A percentile compares a stretch with the other conserved stretches of the same genome.
These are phyloP conservation scores for Etheostoma spectabile DNA, from an alignment of 2,113 vertebrate genomes.

Conservation along the genomic window DNA sequence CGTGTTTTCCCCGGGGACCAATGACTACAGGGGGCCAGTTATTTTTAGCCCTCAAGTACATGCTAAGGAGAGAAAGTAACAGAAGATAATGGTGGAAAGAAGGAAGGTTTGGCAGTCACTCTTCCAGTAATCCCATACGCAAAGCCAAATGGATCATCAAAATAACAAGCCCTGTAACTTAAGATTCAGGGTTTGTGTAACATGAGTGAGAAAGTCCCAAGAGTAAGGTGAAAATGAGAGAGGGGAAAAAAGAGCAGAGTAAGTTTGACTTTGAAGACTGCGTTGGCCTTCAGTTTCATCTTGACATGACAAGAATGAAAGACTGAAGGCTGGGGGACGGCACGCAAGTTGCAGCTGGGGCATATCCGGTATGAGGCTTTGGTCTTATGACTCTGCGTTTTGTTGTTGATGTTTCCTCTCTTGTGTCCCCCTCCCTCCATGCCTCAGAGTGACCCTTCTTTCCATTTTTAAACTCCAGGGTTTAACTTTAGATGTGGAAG, in stretches of 20 bases:
- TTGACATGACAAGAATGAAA: conserved; percentile 43
- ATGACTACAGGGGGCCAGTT: conserved; percentile 54
- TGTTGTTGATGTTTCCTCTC: conserved; percentile 52
- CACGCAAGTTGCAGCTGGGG: conserved; percentile 20
- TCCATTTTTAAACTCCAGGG: conserved; percentile 58
- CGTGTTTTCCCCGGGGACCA: conserved; percentile 51
- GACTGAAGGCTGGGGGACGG: conserved; percentile 17
- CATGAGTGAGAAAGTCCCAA: conserved; percentile 47
- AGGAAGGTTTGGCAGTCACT: conserved; percentile 26
- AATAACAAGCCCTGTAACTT: conserved; percentile 63
- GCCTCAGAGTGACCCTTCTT: conserved; percentile 44
- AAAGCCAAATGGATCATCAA: conserved; percentile 59
- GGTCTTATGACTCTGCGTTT: conserved; percentile 57
- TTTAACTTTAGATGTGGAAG: conserved; percentile 39
- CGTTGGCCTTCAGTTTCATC: conserved; percentile 62
- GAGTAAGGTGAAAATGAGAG: conserved; percentile 45
- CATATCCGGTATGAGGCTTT: conserved; percentile 49
- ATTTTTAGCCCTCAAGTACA: conserved; percentile 77
- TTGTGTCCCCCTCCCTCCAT: neutral
- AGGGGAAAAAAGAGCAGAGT: conserved; percentile 31
- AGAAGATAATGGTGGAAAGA: conserved; percentile 28
- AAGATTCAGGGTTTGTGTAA: conserved; percentile 55
- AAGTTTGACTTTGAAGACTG: conserved; percentile 56
- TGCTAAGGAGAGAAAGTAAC: conserved; percentile 47
- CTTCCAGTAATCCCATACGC: conserved; percentile 41